phyloP scores from a whole-genome alignment of 2,797 vertebrate genomes.

The Cossypha niveicapilla region DNA sequence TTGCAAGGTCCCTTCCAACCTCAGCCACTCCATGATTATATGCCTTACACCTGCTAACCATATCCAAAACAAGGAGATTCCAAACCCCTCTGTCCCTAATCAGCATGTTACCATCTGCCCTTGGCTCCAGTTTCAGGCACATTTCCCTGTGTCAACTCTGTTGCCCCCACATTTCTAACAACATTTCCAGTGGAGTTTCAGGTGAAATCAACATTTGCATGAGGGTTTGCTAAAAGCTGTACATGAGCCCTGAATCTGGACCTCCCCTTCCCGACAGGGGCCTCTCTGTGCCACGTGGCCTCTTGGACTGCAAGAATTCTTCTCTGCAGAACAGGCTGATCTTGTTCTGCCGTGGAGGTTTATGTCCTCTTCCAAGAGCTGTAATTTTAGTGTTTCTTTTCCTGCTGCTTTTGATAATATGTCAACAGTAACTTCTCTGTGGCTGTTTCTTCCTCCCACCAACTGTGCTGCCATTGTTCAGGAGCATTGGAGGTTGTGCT shows the following conservation, averaged over 20 bases:
- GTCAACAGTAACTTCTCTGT: not conserved
- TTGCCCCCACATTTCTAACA: not conserved
- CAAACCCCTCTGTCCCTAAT: not conserved
- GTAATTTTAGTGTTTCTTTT: slow-evolving; percentile 20
- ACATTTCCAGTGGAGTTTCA: not conserved
- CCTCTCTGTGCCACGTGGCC: not conserved
- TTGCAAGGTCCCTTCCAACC: not conserved
- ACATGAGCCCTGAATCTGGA: not conserved
- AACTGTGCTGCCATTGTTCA: not conserved
- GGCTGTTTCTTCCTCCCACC: not conserved
- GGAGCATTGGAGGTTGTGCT: not conserved
- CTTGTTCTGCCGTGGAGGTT: slow-evolving; percentile 19
- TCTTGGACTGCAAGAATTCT: slow-evolving; percentile 1
- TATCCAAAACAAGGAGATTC: not conserved
- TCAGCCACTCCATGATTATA: not conserved
- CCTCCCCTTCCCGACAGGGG: not conserved
- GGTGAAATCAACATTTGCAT: not conserved
- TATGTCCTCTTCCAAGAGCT: not conserved
- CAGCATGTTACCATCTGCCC: not conserved
- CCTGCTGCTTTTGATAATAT: not conserved
- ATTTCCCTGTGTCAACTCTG: not conserved
- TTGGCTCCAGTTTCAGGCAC: not conserved
- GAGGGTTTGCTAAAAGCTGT: not conserved
- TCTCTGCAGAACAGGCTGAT: slow-evolving; percentile 52
- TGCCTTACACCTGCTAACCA: not conserved